Conservation (phyloP, 2,888 invertebrate species). For the Mermis nigrescens region DNA sequence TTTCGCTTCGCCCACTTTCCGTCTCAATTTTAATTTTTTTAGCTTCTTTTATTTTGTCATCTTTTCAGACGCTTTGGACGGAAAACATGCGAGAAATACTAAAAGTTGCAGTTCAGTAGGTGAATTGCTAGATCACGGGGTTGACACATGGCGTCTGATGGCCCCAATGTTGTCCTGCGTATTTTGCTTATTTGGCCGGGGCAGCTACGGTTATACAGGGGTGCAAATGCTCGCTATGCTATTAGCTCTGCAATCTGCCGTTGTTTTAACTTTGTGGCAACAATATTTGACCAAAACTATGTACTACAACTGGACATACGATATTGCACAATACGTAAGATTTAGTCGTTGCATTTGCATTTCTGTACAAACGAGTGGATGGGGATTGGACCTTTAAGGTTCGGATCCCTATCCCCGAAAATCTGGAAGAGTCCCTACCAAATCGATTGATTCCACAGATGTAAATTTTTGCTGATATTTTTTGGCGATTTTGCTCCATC, state of each 20-base stretch:
- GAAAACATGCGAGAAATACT: not conserved
- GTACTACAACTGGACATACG: not conserved
- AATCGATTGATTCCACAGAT: too few species aligned
- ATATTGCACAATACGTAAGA: not conserved
- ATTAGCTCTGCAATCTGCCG: not conserved
- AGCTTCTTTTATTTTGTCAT: not conserved
- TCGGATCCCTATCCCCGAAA: too few species aligned
- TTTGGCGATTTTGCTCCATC: too few species aligned
- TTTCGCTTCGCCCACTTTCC: too few species aligned
- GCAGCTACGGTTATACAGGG: not conserved
- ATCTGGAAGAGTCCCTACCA: too few species aligned
- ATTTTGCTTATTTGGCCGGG: not conserved
- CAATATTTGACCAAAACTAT: not conserved
- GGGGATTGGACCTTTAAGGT: too few species aligned
- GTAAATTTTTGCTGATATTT: too few species aligned
- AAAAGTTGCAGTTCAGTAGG: not conserved
- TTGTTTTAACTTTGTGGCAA: not conserved
- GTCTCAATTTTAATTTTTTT: too few species aligned
- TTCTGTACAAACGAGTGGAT: too few species aligned
- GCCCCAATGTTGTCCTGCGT: not conserved
- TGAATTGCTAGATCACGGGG: not conserved
- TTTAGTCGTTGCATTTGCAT: too few species aligned
- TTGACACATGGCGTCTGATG: not conserved
- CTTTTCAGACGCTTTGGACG: not conserved
- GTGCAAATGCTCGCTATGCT: not conserved